These are phyloP conservation scores for Seriola rivoliana DNA, from an alignment of 2,113 vertebrate species.

Conservation along the genomic window DNA sequence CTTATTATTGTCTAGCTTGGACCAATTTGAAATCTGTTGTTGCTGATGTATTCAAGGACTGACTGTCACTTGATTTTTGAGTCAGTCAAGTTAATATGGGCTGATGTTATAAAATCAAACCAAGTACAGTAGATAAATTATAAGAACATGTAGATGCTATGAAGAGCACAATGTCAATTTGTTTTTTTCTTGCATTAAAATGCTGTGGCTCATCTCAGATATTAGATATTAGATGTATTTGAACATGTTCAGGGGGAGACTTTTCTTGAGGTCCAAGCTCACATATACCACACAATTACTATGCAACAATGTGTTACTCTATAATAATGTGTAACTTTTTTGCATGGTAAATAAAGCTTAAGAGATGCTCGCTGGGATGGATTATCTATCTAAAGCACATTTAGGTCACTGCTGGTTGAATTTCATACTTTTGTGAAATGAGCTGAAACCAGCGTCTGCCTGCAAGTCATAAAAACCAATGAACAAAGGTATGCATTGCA, in stretches of 20 bases:
- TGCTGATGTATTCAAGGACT: constrained; percentile 1
- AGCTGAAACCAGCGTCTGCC: constrained; percentile 10
- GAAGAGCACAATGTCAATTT: too few relatives aligned
- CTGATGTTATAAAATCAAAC: neutral
- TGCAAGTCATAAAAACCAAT: neutral
- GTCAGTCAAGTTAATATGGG: neutral
- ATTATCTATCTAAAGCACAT: neutral
- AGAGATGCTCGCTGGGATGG: neutral
- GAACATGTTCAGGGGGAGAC: too few relatives aligned
- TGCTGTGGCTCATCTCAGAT: neutral
- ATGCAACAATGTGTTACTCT: neutral
- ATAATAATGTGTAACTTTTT: neutral
- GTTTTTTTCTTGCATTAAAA: too few relatives aligned
- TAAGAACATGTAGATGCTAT: too few relatives aligned
- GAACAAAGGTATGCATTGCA: neutral
- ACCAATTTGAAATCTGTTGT: too few relatives aligned
- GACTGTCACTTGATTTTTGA: neutral
- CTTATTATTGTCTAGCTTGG: too few relatives aligned
- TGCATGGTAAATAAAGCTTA: neutral
- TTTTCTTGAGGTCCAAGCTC: neutral
- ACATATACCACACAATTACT: neutral
- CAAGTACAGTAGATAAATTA: too few relatives aligned
- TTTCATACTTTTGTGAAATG: constrained; percentile 8
- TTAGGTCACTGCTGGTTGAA: constrained; percentile 16
- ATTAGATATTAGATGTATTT: neutral